Percentiles rank a stretch among this genome's conserved stretches.
These are phyloP conservation scores for Eumeta japonica DNA, from an alignment of 1,140 invertebrate species.

Conservation along the genomic window DNA sequence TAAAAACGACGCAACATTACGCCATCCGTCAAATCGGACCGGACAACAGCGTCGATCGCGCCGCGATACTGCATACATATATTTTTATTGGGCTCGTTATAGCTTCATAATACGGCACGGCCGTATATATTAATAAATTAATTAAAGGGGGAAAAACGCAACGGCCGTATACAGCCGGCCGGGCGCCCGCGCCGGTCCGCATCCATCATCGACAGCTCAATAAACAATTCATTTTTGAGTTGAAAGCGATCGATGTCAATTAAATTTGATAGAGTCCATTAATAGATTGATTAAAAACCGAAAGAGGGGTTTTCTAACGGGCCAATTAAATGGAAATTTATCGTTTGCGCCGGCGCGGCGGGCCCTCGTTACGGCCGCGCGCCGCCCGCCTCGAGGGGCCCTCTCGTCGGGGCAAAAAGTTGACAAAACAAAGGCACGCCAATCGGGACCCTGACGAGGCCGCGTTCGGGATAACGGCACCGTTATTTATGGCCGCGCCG, in stretches of 20 bases:
- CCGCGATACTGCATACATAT: too few relatives aligned
- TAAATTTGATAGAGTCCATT: constrained; percentile 1
- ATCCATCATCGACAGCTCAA: not conserved
- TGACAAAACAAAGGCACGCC: not conserved
- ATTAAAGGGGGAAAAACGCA: too few relatives aligned
- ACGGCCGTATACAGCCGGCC: too few relatives aligned
- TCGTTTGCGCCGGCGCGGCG: not conserved
- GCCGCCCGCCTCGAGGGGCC: too few relatives aligned
- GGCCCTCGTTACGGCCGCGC: too few relatives aligned
- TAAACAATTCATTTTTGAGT: constrained; percentile 1
- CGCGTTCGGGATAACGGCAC: not conserved
- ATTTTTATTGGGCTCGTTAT: too few relatives aligned
- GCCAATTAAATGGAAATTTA: constrained; percentile 1
- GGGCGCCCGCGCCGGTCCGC: too few relatives aligned
- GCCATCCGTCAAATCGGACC: too few relatives aligned
- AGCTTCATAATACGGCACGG: too few relatives aligned
- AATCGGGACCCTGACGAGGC: not conserved
- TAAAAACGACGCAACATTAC: too few relatives aligned
- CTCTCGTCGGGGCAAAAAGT: constrained; percentile 1
- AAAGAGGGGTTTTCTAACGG: not conserved
- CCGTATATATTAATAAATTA: too few relatives aligned
- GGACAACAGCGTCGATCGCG: too few relatives aligned
- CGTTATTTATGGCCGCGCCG: not conserved
- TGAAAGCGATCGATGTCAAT: not conserved
- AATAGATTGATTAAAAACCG: not conserved